These are phyloP conservation scores for Micronisus gabar DNA, from an alignment of 2,113 vertebrate species.

Conservation along the genomic window DNA sequence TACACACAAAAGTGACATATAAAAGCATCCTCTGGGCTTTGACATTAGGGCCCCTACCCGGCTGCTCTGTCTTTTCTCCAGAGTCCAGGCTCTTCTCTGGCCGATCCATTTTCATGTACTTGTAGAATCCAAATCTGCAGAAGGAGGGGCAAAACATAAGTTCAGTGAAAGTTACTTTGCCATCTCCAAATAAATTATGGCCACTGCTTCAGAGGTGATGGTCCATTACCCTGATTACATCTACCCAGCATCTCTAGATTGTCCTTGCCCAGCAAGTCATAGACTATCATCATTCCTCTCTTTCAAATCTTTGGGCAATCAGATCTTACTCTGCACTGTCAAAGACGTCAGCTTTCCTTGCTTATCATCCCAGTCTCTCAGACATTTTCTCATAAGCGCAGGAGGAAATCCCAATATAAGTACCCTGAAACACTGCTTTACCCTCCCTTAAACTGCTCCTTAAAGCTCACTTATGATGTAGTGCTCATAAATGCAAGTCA, in stretches of 20 bases:
- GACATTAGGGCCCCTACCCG: conserved; percentile 44
- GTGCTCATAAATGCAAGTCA: background rate
- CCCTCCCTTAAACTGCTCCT: background rate
- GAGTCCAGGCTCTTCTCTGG: conserved; percentile 38
- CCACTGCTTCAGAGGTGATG: background rate
- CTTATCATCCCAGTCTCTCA: background rate
- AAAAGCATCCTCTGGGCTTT: background rate
- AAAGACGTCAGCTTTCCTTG: background rate
- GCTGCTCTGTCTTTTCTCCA: conserved; percentile 35
- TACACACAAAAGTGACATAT: background rate
- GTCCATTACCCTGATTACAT: background rate
- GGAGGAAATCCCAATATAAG: background rate
- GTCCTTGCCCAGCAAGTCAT: background rate
- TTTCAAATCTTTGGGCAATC: background rate
- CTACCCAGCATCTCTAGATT: background rate
- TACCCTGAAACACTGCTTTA: background rate
- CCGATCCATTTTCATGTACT: conserved; percentile 77
- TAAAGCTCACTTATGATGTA: background rate
- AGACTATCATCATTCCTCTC: background rate
- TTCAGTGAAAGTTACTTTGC: background rate
- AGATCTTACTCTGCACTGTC: background rate
- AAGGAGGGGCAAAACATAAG: background rate
- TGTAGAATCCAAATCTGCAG: conserved; percentile 75
- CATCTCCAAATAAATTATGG: background rate
- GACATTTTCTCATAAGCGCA: background rate